phyloP scores from a whole-genome alignment of 2,113 vertebrate genomes.

The Podarcis raffonei region DNA sequence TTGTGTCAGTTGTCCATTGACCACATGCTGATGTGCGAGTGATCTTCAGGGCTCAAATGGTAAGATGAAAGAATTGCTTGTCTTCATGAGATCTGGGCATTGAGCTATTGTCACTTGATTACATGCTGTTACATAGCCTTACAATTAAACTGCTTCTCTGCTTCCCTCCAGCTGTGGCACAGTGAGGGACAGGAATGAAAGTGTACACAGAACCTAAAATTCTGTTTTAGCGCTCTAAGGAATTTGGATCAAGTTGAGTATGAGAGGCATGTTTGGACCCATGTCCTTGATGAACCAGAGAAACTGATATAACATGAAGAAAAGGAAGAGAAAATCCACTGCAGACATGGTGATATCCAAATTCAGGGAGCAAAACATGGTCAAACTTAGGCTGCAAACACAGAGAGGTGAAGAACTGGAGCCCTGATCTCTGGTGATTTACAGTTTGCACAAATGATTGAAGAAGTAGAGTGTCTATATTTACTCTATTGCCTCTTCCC shows the following conservation, averaged over 20 bases:
- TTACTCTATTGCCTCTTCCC: slow-evolving; percentile 16
- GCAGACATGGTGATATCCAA: too few relatives aligned
- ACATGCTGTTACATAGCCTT: too few relatives aligned
- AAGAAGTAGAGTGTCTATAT: slow-evolving; percentile 51
- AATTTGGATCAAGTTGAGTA: not conserved
- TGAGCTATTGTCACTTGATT: too few relatives aligned
- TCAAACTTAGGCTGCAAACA: too few relatives aligned
- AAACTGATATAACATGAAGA: too few relatives aligned
- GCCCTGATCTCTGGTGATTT: not conserved
- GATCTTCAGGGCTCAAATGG: not conserved
- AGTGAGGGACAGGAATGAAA: too few relatives aligned
- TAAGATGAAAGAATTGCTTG: not conserved
- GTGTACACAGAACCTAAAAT: not conserved
- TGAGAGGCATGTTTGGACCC: not conserved
- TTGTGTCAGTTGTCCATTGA: not conserved
- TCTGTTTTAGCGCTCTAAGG: not conserved
- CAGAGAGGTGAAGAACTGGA: not conserved
- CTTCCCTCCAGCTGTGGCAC: too few relatives aligned
- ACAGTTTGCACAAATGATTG: slow-evolving; percentile 35
- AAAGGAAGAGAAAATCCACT: too few relatives aligned
- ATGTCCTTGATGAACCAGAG: too few relatives aligned
- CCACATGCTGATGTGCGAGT: not conserved
- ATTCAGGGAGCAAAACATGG: not conserved
- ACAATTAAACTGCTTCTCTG: too few relatives aligned
- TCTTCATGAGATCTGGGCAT: not conserved